Evolutionary conservation across 2,113 vertebrate species (phyloP).

Genomic region (Pitta sordida): DNA sequence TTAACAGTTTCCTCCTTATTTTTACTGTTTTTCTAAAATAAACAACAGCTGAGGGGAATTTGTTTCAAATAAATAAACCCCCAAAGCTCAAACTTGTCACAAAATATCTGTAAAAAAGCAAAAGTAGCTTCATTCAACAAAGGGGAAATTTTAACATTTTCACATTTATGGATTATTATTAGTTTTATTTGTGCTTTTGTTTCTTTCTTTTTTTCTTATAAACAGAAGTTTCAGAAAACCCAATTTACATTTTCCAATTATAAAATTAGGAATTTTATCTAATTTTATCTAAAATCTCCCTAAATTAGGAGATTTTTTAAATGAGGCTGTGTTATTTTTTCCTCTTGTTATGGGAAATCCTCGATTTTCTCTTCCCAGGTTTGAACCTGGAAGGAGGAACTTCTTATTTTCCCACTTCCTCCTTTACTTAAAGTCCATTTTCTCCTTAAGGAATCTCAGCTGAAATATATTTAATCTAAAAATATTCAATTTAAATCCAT

Average conservation of each 20-base stretch:
- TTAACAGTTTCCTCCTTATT: not conserved
- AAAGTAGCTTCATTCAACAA: not conserved
- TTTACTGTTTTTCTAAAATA: not conserved
- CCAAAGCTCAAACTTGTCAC: not conserved
- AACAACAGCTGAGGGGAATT: not conserved
- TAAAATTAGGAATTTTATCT: too few relatives aligned
- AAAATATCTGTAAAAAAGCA: not conserved
- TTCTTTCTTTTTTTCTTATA: not conserved
- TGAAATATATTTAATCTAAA: not conserved
- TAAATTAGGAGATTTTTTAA: not conserved
- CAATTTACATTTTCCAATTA: not conserved
- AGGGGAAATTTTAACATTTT: not conserved
- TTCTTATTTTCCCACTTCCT: not conserved
- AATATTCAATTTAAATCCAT: not conserved
- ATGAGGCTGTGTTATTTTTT: too few relatives aligned
- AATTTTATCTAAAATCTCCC: too few relatives aligned
- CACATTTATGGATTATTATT: not conserved
- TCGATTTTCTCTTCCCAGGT: fast-evolving
- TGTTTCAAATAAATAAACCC: not conserved
- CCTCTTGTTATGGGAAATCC: fast-evolving
- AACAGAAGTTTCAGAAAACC: not conserved
- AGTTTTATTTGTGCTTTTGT: not conserved
- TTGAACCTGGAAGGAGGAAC: not conserved
- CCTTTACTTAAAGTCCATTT: not conserved
- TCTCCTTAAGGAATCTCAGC: not conserved